Percentiles rank a stretch among this genome's conserved stretches.
phyloP scores from a whole-genome alignment of 2,797 vertebrate species.

The Acanthurus tractus region DNA sequence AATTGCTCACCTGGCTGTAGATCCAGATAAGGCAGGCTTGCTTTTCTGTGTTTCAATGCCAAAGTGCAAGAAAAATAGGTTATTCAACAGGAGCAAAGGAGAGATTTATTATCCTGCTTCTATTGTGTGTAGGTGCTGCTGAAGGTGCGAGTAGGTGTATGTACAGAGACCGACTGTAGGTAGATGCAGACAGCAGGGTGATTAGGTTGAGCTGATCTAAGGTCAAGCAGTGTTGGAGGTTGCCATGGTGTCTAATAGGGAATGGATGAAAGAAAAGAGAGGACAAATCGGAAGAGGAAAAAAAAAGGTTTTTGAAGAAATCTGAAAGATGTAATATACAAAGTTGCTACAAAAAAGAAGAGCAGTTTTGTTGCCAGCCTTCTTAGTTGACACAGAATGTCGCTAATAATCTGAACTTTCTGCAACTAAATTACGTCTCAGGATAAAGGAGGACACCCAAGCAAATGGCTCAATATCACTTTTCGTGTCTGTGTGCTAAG shows the following conservation, averaged over 20 bases:
- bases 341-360: background rate
- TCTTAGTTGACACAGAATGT: background rate
- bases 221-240: constrained; percentile 22
- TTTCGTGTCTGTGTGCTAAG: background rate
- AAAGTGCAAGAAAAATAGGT: constrained; percentile 34
- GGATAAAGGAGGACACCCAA: too few relatives aligned
- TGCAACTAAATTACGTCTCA: background rate
- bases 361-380: background rate
- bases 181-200: constrained; percentile 44
- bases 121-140: constrained; percentile 39
- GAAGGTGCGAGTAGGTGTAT: constrained; percentile 33
- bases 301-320: constrained; percentile 5
- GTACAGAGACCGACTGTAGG: constrained; percentile 36
- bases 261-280: constrained; percentile 29
- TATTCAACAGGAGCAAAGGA: constrained; percentile 18
- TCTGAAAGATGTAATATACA: constrained; percentile 7
- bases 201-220: constrained; percentile 49
- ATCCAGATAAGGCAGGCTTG: constrained; percentile 1
- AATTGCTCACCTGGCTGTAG: constrained; percentile 26
- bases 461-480: background rate
- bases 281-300: background rate
- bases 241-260: constrained; percentile 31
- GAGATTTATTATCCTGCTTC: constrained; percentile 30
- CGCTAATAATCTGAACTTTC: background rate
- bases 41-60: constrained; percentile 6